A percentile compares a stretch with the other conserved stretches of the same genome.
These are phyloP conservation scores for Odobenus rosmarus DNA, from an alignment of 2,113 vertebrate genomes.

Conservation along the genomic window DNA sequence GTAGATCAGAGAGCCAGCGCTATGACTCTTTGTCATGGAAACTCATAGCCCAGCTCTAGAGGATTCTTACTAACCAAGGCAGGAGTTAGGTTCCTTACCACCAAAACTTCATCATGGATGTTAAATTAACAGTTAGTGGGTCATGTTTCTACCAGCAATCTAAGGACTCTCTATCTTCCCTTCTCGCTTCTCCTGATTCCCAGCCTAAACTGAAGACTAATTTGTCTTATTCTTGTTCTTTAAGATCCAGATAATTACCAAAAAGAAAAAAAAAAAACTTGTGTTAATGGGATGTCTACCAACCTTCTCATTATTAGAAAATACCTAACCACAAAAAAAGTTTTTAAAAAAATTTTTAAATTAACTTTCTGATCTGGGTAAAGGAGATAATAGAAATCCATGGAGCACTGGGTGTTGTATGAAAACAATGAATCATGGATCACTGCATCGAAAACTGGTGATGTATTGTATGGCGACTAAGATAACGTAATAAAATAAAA, in stretches of 20 bases:
- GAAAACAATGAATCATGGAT: too few relatives aligned
- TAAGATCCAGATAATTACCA: not conserved
- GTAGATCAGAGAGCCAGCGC: not conserved
- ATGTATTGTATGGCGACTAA: too few relatives aligned
- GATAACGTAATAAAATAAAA: too few relatives aligned
- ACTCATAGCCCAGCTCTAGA: not conserved
- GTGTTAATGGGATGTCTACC: not conserved
- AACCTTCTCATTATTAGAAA: not conserved
- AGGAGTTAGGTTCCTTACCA: not conserved
- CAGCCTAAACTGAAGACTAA: not conserved
- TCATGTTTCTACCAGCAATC: not conserved
- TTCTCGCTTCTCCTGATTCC: not conserved
- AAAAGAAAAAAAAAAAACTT: not conserved
- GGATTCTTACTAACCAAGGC: not conserved
- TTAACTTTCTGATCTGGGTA: not conserved
- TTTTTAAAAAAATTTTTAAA: conserved; percentile 2
- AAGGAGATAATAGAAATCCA: not conserved
- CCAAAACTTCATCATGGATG: accelerated
- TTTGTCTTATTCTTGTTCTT: not conserved
- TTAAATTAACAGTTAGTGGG: not conserved
- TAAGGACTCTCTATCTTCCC: not conserved
- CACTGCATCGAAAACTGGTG: too few relatives aligned
- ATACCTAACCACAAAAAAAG: not conserved
- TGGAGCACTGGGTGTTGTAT: too few relatives aligned
- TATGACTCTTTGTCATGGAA: not conserved